Base-by-base conservation (phyloP, 2,113 vertebrate species). In the Rhodinocichla rosea region DNA sequence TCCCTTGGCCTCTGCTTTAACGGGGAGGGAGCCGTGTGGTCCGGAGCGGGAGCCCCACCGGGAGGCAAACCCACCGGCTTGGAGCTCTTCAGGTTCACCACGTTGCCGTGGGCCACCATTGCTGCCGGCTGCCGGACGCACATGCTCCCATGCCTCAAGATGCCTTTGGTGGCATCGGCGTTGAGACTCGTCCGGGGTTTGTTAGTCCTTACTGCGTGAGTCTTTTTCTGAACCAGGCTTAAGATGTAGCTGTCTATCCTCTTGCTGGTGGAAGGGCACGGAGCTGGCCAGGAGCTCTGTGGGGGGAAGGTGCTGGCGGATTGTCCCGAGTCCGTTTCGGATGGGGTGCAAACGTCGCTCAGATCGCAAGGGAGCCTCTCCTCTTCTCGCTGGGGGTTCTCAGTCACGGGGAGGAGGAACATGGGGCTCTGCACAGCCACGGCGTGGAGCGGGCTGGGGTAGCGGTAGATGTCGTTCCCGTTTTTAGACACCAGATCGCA, bases 121-220 rank as follows among this genome's bases (percentile, higher is more conserved):
- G 92, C 96, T 2, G 85, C 83, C 5, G 95, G 64, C 86, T 98
- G 98, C 92, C 98, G 97, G 88, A 97, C 95, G 7, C 98, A 99
- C 75, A 99, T 95, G 84, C 98, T 98, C 3, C 98, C 98, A 1
- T 99, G 99, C 91, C 99, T 97, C 97, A 99, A 95, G 90, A 99
- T 97, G 68, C 98, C 98, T 95, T 99, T 99, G 12, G 98, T 95
- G 12, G 98, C 98, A 52, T 99, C 99, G 0, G 98, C 97, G 8
- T 98, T 99, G 95, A 99, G 98, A 76, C 98, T 99, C 8, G 99
- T 99, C 91, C 99, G 97, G 30, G 99, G 99, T 90, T 99, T 99
- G 98, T 98, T 98, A 98, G 98, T 98, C 97, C 99, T 98, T 89
- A 99, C 90, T 1, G 98, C 98, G 23, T 98, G 98, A 28, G 97